phyloP scores from a whole-genome alignment of 2,888 invertebrate genomes.

The Andrena haemorrhoa region DNA sequence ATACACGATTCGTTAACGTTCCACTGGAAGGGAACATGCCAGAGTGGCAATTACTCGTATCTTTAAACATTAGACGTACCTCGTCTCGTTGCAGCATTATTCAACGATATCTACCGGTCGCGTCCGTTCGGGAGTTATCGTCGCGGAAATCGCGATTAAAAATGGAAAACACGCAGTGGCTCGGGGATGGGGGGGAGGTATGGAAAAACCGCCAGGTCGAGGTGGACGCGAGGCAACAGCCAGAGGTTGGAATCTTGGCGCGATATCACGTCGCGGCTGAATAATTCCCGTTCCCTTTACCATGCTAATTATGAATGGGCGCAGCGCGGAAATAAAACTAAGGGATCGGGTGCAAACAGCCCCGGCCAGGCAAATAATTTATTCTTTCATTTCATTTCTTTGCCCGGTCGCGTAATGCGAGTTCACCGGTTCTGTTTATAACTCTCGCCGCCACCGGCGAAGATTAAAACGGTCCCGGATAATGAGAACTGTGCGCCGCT shows the following conservation, averaged over 20 bases:
- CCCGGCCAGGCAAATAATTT: conserved; percentile 72
- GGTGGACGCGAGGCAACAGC: neutral
- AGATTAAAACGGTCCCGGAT: conserved; percentile 80
- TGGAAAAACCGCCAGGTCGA: neutral
- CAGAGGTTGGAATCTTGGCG: conserved; percentile 30
- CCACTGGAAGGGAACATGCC: neutral
- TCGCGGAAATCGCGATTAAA: conserved; percentile 25
- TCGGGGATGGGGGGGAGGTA: neutral
- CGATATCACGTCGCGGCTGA: conserved; percentile 38
- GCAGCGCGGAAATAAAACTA: conserved; percentile 46
- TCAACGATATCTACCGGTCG: neutral
- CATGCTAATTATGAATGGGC: conserved; percentile 62
- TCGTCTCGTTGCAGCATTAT: neutral
- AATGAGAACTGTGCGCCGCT: conserved; percentile 77
- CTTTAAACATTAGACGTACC: conserved; percentile 8
- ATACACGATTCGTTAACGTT: neutral
- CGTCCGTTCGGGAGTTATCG: conserved; percentile 1
- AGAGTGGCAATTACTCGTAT: conserved; percentile 25
- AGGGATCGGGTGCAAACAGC: conserved; percentile 58
- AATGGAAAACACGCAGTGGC: neutral
- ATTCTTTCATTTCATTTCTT: conserved; percentile 78
- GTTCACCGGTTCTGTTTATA: conserved; percentile 70
- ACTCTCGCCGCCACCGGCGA: conserved; percentile 74
- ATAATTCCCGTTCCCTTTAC: conserved; percentile 57
- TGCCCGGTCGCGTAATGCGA: conserved; percentile 56